Evolutionary conservation across 2,113 vertebrate genomes (phyloP), one percentile per base, ranked within the genome.

Genomic region (Blennius ocellaris): DNA sequence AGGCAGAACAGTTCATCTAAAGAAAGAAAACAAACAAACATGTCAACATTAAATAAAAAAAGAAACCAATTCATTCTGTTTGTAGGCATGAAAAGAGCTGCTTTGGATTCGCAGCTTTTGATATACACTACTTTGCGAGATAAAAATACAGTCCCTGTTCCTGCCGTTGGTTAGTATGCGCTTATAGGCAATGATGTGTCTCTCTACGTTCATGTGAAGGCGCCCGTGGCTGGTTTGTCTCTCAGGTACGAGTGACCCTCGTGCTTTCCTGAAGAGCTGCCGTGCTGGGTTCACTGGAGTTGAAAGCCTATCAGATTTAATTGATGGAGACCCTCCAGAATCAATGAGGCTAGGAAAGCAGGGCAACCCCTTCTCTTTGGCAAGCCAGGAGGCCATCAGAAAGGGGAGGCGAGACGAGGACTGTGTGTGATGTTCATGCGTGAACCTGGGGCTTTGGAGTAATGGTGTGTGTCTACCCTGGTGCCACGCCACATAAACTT

Each of bases 291-390:
- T 78, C 86, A 83, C 70, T 76, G 73, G 73, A 82, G 83, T 81
- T 78, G 75, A 89, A 90, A 83, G 87, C 80, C 83, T 75, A 90
- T 90, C 80, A 78, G 69, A 76, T 85, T 88, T 91, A 91, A 93
- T 92, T 91, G 90, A 93, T 90, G 82, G 81, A 87, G 85, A 92
- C 84, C 83, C 84, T 90, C 76, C 66, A 78, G 82, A 87, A 84
- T 81, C 89, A 92, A 90, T 93, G 90, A 91, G 83, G 89, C 90
- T 84, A 65, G 59, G 56, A 88, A 88, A 90, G 74, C 80, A 84
- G 85, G 86, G 83, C 88, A 82, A 73, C 82, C 89, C 87, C 87
- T 80, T 81, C 86, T 88, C 70, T 83, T 90, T 82, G 76, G 83
- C 68, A n/a, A 85, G 76, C 84, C 76, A 87, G 82, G 81, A 86